Base-by-base conservation (phyloP, 2,797 vertebrate species). In the Gastrophryne carolinensis region DNA sequence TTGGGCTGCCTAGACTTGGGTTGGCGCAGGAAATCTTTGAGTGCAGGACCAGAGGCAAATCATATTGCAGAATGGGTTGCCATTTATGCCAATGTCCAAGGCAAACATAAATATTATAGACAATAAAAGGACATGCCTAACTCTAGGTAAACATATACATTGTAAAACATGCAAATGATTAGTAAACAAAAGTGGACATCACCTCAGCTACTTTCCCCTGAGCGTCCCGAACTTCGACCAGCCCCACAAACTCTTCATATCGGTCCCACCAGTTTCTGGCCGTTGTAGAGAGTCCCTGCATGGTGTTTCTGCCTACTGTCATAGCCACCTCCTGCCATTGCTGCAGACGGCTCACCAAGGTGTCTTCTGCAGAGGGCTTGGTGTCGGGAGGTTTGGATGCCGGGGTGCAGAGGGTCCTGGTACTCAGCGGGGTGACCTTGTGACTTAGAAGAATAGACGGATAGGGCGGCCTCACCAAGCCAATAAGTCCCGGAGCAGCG, bases 241-340 rank as follows among this genome's bases (percentile, higher is more conserved):
- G 89, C 35, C 97, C 97, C 0, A 98, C 96, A 83, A 98, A 98
- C 84, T 96, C 95, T 80, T 99, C 98, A 0, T 99, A 99, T 82
- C 84, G 91, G 66, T 83, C 89, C 96, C 96, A 98, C 96, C 95
- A 98, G 56, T 82, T 88, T 86, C 87, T 94, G 72, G 91, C 84
- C 0, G 89, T 86, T 47, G 89, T 82, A 2, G 86, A 83, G 0
- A 87, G 81, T 1, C 79, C 82, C 30, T 90, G 87, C 32, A 88
- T 79, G 0, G 93, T 85, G 76, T 77, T 90, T 72, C 83, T 94
- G 1, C 92, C 90, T 88, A 94, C 83, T 10, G 80, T 73, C 6
- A 81, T 89, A 9, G 94, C 93, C 10, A 94, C 23, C 0, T 87
- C 89, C 0, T 87, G 84, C 19, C 92, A 85, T 12, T 85, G 84